These are phyloP conservation scores for Craterocephalus amniculus DNA, from an alignment of 2,797 vertebrate genomes.

Conservation along the genomic window DNA sequence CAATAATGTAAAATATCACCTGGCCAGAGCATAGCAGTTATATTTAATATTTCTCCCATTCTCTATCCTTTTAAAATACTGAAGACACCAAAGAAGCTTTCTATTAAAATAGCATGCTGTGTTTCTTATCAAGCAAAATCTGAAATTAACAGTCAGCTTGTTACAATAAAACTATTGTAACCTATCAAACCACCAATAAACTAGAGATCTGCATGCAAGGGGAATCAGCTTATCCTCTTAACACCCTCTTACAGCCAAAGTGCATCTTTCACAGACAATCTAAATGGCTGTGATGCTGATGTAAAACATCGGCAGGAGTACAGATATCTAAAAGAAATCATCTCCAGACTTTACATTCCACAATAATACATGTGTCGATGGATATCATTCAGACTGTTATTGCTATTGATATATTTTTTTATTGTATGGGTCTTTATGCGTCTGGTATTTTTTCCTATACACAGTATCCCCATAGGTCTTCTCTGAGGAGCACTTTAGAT, in stretches of 20 bases:
- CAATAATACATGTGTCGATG: not conserved
- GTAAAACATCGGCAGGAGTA: not conserved
- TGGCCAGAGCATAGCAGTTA: constrained; percentile 20
- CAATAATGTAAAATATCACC: constrained; percentile 43
- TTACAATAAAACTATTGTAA: not conserved
- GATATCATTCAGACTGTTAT: constrained; percentile 15
- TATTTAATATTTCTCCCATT: constrained; percentile 25
- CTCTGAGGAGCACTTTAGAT: constrained; percentile 20
- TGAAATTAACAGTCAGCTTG: not conserved
- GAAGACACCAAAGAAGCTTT: not conserved
- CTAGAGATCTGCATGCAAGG: constrained; percentile 5
- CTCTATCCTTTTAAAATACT: not conserved
- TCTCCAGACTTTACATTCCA: not conserved
- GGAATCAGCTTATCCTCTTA: not conserved
- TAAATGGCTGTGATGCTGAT: not conserved
- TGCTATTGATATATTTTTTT: constrained; percentile 29
- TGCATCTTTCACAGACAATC: constrained; percentile 1
- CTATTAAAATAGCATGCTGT: not conserved
- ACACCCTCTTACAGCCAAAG: not conserved
- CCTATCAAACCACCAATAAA: constrained; percentile 9
- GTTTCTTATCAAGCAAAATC: not conserved
- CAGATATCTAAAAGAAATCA: not conserved
- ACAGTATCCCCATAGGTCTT: not conserved
- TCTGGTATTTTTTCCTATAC: constrained; percentile 34
- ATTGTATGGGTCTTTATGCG: constrained; percentile 17